These are phyloP conservation scores for Pycnonotus jocosus DNA, from an alignment of 2,113 vertebrate species.

Conservation along the genomic window DNA sequence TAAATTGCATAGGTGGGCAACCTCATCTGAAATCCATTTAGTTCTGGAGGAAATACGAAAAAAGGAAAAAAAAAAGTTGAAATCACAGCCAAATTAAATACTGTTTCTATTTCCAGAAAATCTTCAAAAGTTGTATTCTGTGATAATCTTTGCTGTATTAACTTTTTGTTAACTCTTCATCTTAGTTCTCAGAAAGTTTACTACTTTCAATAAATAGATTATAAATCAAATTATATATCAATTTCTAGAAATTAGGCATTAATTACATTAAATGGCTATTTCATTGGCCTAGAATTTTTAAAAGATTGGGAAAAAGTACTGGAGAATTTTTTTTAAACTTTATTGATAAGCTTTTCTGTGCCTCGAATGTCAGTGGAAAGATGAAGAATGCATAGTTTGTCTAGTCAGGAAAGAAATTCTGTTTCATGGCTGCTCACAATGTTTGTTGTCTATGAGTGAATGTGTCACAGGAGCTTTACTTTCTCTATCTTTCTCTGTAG, in stretches of 20 bases:
- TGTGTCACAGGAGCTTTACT: not conserved
- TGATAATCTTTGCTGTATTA: not conserved
- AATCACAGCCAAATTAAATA: not conserved
- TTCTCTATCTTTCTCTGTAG: not conserved
- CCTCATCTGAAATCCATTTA: not conserved
- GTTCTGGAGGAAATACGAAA: not conserved
- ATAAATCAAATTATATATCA: not conserved
- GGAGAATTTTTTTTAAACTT: not conserved
- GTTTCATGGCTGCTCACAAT: not conserved
- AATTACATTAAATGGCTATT: not conserved
- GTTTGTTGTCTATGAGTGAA: not conserved
- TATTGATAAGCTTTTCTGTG: not conserved
- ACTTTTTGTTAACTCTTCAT: not conserved
- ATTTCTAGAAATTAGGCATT: not conserved
- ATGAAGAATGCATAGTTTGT: not conserved
- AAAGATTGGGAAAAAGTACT: not conserved
- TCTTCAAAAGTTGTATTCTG: not conserved
- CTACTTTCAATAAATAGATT: not conserved
- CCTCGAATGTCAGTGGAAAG: not conserved
- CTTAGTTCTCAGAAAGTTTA: not conserved
- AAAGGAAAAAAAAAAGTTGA: not conserved
- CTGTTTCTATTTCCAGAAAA: not conserved
- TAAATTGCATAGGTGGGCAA: not conserved
- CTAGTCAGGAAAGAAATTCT: not conserved
- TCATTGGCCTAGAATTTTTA: not conserved